Percentiles rank a stretch among this genome's conserved stretches.
These are phyloP conservation scores for Melanostoma mellinum DNA, from an alignment of 2,888 invertebrate genomes.

Conservation along the genomic window DNA sequence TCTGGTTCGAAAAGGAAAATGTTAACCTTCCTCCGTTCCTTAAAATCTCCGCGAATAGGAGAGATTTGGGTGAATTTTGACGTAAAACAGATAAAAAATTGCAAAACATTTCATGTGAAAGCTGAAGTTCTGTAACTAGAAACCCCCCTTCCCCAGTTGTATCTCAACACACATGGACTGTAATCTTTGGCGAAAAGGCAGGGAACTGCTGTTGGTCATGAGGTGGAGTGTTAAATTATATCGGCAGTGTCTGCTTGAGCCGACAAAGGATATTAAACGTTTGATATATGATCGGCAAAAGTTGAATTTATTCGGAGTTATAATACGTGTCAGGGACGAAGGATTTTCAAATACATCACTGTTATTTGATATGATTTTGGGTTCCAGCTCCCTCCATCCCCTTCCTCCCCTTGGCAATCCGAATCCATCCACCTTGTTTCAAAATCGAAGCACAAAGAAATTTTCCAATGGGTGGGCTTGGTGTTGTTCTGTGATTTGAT, in stretches of 20 bases:
- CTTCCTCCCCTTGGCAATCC: background rate
- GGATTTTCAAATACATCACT: conserved; percentile 55
- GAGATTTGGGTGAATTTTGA: conserved; percentile 15
- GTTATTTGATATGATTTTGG: conserved; percentile 46
- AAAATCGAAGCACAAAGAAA: conserved; percentile 20
- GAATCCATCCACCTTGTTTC: conserved; percentile 2
- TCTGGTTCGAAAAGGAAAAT: background rate
- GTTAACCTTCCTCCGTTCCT: background rate
- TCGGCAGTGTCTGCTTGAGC: conserved; percentile 17
- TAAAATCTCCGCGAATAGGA: too few species aligned
- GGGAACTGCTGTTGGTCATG: background rate
- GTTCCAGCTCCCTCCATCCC: background rate
- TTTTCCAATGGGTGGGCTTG: conserved; percentile 39
- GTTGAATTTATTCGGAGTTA: conserved; percentile 27
- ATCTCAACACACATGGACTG: background rate
- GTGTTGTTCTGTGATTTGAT: conserved; percentile 32
- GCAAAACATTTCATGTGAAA: conserved; percentile 49
- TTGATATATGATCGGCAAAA: conserved; percentile 63
- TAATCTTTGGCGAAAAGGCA: conserved; percentile 25
- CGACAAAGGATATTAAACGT: conserved; percentile 62
- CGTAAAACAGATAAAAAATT: conserved; percentile 35
- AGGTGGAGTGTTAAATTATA: conserved; percentile 54
- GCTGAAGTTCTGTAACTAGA: conserved; percentile 27
- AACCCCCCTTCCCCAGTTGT: background rate
- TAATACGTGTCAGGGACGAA: conserved; percentile 50